A percentile compares a stretch with the other conserved stretches of the same genome.
Evolutionary conservation across 1,140 invertebrate species (phyloP).

Genomic region (Theocolax elegans): DNA sequence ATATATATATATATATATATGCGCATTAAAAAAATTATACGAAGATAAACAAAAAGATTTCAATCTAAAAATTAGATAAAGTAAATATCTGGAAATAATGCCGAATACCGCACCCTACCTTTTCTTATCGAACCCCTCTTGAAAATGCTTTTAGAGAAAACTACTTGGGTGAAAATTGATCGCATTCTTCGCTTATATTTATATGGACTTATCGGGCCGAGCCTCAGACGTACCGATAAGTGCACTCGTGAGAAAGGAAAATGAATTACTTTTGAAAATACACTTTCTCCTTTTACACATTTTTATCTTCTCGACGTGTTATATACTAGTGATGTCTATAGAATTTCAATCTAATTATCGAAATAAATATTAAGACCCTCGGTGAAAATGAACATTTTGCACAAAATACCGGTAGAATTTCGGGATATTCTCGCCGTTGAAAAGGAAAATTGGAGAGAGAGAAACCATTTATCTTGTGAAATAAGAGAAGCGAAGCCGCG

Average conservation of each 20-base stretch:
- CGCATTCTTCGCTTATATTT: slow-evolving; percentile 14
- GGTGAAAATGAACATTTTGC: no score
- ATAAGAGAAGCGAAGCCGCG: neutral
- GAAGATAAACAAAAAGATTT: no score
- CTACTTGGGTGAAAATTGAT: slow-evolving; percentile 43
- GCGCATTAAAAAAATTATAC: no score
- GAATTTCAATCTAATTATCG: no score
- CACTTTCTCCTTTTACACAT: neutral
- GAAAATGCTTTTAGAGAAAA: slow-evolving; percentile 39
- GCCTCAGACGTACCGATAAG: neutral
- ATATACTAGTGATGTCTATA: no score
- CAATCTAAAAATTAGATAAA: neutral
- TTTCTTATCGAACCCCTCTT: slow-evolving; percentile 11
- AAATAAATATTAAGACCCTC: no score
- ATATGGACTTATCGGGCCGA: neutral
- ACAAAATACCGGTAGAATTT: no score
- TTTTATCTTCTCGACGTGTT: neutral
- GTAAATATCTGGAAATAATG: neutral
- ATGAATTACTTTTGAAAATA: no score
- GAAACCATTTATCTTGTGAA: slow-evolving; percentile 10
- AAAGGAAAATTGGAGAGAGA: neutral
- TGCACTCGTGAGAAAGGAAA: no score
- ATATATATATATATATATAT: no score
- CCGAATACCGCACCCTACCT: neutral
- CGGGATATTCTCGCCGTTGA: no score